These are phyloP conservation scores for Vanessa cardui DNA, from an alignment of 2,888 invertebrate genomes.

Conservation along the genomic window DNA sequence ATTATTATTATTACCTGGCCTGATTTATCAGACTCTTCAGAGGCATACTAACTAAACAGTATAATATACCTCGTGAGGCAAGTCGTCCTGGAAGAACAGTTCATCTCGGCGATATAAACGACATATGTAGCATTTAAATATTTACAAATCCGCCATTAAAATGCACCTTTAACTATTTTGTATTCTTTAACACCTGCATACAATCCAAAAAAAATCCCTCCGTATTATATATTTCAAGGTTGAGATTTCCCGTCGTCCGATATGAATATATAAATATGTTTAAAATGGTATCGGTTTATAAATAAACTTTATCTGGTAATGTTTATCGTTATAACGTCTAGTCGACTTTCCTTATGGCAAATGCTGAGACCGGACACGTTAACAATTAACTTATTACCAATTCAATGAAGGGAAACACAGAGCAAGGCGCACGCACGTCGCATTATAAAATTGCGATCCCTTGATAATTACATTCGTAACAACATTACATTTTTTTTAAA, in stretches of 20 bases:
- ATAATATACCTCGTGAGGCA: no score
- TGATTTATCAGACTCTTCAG: no score
- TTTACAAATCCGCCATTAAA: no score
- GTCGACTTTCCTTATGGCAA: conserved; percentile 37
- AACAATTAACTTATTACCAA: conserved; percentile 72
- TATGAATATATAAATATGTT: background rate
- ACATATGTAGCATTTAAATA: background rate
- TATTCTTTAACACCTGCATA: background rate
- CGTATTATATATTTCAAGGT: conserved; percentile 1
- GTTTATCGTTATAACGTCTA: conserved; percentile 15
- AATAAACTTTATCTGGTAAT: conserved; percentile 22
- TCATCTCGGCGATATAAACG: background rate
- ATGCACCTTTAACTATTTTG: background rate
- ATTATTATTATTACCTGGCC: no score
- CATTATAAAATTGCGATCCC: conserved; percentile 42
- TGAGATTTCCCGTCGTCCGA: conserved; percentile 11
- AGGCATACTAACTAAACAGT: no score
- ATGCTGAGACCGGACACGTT: conserved; percentile 50
- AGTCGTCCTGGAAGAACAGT: no score
- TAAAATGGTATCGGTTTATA: conserved; percentile 13
- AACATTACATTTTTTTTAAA: conserved; percentile 4
- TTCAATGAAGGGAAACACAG: conserved; percentile 71
- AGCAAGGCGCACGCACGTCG: conserved; percentile 50
- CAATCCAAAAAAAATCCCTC: background rate
- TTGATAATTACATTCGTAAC: conserved; percentile 18